Percentiles rank a stretch among this genome's conserved stretches.
phyloP scores from a whole-genome alignment of 2,888 invertebrate genomes.

The Arge pagana region DNA sequence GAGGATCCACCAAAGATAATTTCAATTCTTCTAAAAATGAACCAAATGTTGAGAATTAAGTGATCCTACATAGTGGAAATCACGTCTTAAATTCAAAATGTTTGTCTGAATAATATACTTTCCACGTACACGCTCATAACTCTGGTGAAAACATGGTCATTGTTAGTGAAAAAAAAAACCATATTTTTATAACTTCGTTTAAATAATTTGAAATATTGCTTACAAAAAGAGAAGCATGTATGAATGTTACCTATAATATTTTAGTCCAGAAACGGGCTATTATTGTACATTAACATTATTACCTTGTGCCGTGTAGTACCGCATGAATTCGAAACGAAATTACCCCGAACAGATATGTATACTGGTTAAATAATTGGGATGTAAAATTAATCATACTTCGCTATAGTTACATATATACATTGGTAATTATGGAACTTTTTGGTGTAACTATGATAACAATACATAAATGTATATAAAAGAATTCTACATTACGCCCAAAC shows the following conservation, averaged over 20 bases:
- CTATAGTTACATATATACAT: slow-evolving; percentile 30
- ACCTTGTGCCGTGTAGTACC: slow-evolving; percentile 20
- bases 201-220: slow-evolving; percentile 37
- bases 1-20: no score
- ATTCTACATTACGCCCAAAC: slow-evolving; percentile 48
- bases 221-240: slow-evolving; percentile 29
- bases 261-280: no score
- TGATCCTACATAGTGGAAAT: no score
- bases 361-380: slow-evolving; percentile 34
- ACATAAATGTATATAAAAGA: slow-evolving; percentile 49
- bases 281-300: slow-evolving; percentile 29
- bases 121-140: slow-evolving; percentile 13
- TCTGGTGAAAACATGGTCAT: slow-evolving; percentile 31
- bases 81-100: background rate
- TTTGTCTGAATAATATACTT: background rate
- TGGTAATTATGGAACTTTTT: slow-evolving; percentile 44
- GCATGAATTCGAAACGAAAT: slow-evolving; percentile 21
- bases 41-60: no score
- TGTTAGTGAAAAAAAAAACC: slow-evolving; percentile 37
- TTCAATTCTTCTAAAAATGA: background rate
- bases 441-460: slow-evolving; percentile 46
- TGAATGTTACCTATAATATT: slow-evolving; percentile 41
- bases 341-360: slow-evolving; percentile 36
- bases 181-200: slow-evolving; percentile 52
- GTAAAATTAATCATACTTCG: slow-evolving; percentile 30